These are phyloP conservation scores for Yponomeuta plumbellus DNA, from an alignment of 2,888 invertebrate genomes.

Conservation along the genomic window DNA sequence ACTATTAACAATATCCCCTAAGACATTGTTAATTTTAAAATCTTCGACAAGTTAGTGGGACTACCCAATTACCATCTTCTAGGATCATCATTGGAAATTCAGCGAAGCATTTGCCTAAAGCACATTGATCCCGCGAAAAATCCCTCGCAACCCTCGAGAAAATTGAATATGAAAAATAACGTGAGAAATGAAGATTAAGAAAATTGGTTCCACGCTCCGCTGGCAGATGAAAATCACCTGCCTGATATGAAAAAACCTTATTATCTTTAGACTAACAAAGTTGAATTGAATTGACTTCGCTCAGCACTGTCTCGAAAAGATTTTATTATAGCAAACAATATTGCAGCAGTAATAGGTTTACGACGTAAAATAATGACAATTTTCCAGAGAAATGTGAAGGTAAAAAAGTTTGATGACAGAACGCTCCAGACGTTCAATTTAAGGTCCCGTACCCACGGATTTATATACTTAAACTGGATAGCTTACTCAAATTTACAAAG, in stretches of 20 bases:
- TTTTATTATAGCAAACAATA: neutral
- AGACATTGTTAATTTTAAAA: too few relatives aligned
- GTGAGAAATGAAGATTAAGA: slow-evolving; percentile 14
- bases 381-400: neutral
- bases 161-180: slow-evolving; percentile 12
- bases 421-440: too few relatives aligned
- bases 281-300: neutral
- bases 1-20: too few relatives aligned
- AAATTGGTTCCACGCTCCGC: slow-evolving; percentile 12
- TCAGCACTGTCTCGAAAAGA: neutral
- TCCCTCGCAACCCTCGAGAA: neutral
- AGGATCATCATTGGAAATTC: neutral
- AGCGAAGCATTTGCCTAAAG: slow-evolving; percentile 1
- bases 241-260: neutral
- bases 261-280: slow-evolving; percentile 1
- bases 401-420: too few relatives aligned
- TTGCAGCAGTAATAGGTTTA: neutral
- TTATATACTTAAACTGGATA: too few relatives aligned
- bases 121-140: slow-evolving; percentile 4
- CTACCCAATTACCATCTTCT: too few relatives aligned
- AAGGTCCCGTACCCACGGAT: too few relatives aligned
- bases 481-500: too few relatives aligned
- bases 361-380: too few relatives aligned
- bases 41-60: too few relatives aligned
- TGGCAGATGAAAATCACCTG: slow-evolving; percentile 12